A percentile compares a stretch with the other conserved stretches of the same genome.
Conservation (phyloP, 2,888 invertebrate genomes). For the Drosophila kanekoi region DNA sequence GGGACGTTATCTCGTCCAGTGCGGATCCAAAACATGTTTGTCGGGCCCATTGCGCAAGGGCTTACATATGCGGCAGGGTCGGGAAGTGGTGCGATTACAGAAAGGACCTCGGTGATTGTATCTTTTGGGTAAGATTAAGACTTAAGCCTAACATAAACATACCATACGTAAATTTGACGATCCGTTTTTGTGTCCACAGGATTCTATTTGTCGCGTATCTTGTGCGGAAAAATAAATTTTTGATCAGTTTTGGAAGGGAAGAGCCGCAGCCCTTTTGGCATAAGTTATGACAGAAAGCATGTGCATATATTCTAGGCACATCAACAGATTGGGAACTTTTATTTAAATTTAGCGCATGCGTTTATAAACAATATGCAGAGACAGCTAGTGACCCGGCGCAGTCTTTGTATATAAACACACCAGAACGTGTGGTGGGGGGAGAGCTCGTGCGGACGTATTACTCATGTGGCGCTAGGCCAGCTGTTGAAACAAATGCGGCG, state of each 20-base stretch:
- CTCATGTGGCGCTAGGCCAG: slow-evolving; percentile 66
- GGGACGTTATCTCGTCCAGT: not conserved
- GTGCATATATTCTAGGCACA: slow-evolving; percentile 18
- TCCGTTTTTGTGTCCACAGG: not conserved
- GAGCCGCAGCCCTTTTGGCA: slow-evolving; percentile 1
- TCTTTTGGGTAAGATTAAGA: too few relatives aligned
- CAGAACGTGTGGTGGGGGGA: too few relatives aligned
- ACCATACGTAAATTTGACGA: too few relatives aligned
- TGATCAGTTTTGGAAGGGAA: too few relatives aligned
- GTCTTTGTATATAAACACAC: slow-evolving; percentile 31
- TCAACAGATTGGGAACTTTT: slow-evolving; percentile 60
- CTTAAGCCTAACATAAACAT: too few relatives aligned
- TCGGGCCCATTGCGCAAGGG: not conserved
- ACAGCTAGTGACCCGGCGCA: slow-evolving; percentile 35
- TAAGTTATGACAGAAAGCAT: slow-evolving; percentile 21
- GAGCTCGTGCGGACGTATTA: slow-evolving; percentile 28
- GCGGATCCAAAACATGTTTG: not conserved
- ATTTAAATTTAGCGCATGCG: slow-evolving; percentile 75
- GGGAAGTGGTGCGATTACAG: not conserved
- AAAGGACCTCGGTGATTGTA: too few relatives aligned
- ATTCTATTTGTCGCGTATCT: not conserved
- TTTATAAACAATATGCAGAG: slow-evolving; percentile 71
- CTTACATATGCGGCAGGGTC: not conserved
- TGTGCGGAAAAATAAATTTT: too few relatives aligned
- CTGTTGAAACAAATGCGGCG: slow-evolving; percentile 51